Percentiles rank a stretch among this genome's conserved stretches.
Evolutionary conservation across 1,140 invertebrate genomes (phyloP).

Genomic region (Calliphora vicina): DNA sequence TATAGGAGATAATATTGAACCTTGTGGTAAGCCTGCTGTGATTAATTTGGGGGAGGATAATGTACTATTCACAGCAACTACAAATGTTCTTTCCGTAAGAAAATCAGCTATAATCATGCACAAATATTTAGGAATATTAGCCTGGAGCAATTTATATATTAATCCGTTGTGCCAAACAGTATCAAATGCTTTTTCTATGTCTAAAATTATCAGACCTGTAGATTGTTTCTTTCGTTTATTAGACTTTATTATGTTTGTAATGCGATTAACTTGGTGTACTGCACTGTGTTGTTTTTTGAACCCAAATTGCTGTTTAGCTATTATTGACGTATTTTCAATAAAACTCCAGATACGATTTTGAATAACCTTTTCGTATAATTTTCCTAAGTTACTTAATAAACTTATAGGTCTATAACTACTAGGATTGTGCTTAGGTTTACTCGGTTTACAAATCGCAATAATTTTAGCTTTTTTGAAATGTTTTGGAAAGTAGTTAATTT

Average conservation of each 20-base stretch:
- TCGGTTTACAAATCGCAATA: conserved; percentile 56
- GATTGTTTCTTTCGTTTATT: conserved; percentile 45
- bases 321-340: conserved; percentile 34
- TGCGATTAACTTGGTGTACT: conserved; percentile 52
- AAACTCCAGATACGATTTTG: conserved; percentile 9
- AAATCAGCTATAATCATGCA: conserved; percentile 41
- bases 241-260: conserved; percentile 51
- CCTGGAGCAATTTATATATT: conserved; percentile 46
- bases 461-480: conserved; percentile 59
- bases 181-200: conserved; percentile 58
- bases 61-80: conserved; percentile 38
- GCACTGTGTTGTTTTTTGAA: conserved; percentile 56
- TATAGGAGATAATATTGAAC: conserved; percentile 48
- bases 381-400: conserved; percentile 51
- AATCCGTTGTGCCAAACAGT: conserved; percentile 53
- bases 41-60: conserved; percentile 39
- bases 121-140: conserved; percentile 41
- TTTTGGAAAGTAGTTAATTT: conserved; percentile 50
- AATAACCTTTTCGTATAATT: conserved; percentile 53
- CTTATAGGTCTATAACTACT: conserved; percentile 57
- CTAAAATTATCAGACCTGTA: conserved; percentile 49
- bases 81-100: conserved; percentile 42
- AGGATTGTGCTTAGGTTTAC: conserved; percentile 49
- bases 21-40: conserved; percentile 53
- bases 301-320: conserved; percentile 57